Conservation (phyloP, 2,113 vertebrate species). For the Vanacampus margaritifer region DNA sequence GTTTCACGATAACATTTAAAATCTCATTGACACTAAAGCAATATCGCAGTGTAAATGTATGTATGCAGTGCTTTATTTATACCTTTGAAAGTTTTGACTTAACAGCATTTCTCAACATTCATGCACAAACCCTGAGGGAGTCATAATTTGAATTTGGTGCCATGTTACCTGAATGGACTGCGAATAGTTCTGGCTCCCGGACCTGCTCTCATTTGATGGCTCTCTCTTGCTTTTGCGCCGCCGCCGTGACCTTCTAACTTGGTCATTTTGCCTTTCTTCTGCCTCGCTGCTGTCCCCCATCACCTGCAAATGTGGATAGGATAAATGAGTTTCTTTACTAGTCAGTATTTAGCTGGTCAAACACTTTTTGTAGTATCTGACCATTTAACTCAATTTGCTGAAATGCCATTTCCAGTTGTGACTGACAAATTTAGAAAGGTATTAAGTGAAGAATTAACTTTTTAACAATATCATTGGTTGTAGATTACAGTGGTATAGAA, state of each 20-base stretch:
- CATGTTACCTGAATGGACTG: slow-evolving; percentile 55
- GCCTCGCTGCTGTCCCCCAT: slow-evolving; percentile 85
- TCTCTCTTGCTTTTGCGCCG: slow-evolving; percentile 77
- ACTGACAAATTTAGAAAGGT: background rate
- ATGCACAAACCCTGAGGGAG: background rate
- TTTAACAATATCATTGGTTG: too few species aligned
- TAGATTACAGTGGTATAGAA: background rate
- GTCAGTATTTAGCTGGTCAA: background rate
- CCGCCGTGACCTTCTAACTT: slow-evolving; percentile 73
- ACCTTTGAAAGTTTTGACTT: background rate
- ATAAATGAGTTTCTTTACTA: background rate
- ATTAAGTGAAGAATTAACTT: background rate
- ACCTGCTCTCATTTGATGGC: slow-evolving; percentile 63
- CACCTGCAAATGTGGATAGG: slow-evolving; percentile 42
- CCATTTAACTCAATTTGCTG: background rate
- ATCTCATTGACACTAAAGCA: too few species aligned
- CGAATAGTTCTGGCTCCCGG: slow-evolving; percentile 35
- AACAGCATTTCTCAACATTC: background rate
- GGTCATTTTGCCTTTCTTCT: slow-evolving; percentile 72
- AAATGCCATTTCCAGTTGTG: background rate
- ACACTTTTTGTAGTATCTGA: background rate
- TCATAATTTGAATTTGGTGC: background rate
- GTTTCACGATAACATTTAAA: background rate
- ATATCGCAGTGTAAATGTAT: too few species aligned
- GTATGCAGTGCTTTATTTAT: background rate